phyloP scores from a whole-genome alignment of 2,888 invertebrate genomes.

The Drosophila subsilvestris region DNA sequence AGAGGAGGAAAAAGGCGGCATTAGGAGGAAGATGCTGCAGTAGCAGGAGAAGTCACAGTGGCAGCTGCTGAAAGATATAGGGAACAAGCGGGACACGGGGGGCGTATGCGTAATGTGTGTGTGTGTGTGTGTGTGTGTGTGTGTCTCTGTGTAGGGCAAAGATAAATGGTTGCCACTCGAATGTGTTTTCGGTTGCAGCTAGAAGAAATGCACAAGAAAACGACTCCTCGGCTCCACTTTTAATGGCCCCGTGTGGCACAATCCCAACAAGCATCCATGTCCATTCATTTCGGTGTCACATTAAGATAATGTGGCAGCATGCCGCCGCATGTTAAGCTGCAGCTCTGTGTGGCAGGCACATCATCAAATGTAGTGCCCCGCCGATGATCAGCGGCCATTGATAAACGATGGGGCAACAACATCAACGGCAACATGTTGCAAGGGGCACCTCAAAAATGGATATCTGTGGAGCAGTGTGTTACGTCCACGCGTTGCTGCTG shows the following conservation, averaged over 20 bases:
- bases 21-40: too few relatives aligned
- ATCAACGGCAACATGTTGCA: constrained; percentile 43
- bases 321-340: constrained; percentile 71
- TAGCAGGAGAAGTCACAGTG: background rate
- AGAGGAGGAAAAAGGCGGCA: background rate
- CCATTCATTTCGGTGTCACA: constrained; percentile 74
- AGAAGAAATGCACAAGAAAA: constrained; percentile 27
- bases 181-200: constrained; percentile 5
- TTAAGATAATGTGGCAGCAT: constrained; percentile 70
- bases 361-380: constrained; percentile 71
- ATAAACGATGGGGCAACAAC: constrained; percentile 69
- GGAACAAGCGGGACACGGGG: background rate
- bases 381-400: constrained; percentile 63
- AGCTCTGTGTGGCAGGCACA: constrained; percentile 45
- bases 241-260: constrained; percentile 51
- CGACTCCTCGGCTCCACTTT: constrained; percentile 31
- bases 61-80: background rate
- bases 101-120: constrained; percentile 30
- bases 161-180: constrained; percentile 28
- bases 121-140: background rate
- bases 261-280: constrained; percentile 30
- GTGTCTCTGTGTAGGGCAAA: constrained; percentile 25
- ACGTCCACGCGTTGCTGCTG: constrained; percentile 54
- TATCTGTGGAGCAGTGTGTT: constrained; percentile 41
- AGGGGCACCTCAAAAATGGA: constrained; percentile 63